Evolutionary conservation across 2,113 vertebrate genomes (phyloP), one percentile per base, ranked within the genome.

Genomic region (Poecile atricapillus): DNA sequence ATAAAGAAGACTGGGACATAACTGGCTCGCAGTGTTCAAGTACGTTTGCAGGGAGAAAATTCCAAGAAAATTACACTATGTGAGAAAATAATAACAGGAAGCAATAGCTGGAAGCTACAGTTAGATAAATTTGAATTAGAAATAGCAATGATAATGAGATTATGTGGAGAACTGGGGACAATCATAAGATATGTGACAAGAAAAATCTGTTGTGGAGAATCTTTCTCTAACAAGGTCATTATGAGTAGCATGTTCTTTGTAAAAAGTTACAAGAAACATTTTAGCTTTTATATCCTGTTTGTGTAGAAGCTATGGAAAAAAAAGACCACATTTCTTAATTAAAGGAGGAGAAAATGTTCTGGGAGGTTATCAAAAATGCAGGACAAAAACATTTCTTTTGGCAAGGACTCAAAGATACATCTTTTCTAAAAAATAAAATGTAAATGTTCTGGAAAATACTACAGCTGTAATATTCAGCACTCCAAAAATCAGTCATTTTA

Each of bases 341-440:
- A 74, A 83, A 82, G 93, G 94, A 96, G 83, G 83, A 94, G 79
- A 94, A 88, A 93, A 95, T 93, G 77, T 93, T 80, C 90, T 92
- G 80, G 80, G 79, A 96, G 64, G 33, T 89, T 92, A 96, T 89
- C 33, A 93, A 92, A 91, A 87, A 93, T 89, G 74, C 59, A 56
- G 47, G 90, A 86, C 44, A 68, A 78, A 96, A 94, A 71, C 79
- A 89, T 81, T 94, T 90, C 83, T 84, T 71, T 37, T 95, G 94
- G 92, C 90, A 81, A 71, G 39, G n/a, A 43, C 52, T 95, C 88
- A 94, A 92, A 90, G 79, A 89, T 95, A 24, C 5, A 64, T 92
- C 62, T 80, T 68, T 80, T 81, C 46, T 78, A 35, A 21, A 62
- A 47, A 52, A 64, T 77, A 46, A 44, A 46, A 82, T 49, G 6